Evolutionary conservation across 2,797 vertebrate species (phyloP).

Genomic region (Dendrocincla fuliginosa): DNA sequence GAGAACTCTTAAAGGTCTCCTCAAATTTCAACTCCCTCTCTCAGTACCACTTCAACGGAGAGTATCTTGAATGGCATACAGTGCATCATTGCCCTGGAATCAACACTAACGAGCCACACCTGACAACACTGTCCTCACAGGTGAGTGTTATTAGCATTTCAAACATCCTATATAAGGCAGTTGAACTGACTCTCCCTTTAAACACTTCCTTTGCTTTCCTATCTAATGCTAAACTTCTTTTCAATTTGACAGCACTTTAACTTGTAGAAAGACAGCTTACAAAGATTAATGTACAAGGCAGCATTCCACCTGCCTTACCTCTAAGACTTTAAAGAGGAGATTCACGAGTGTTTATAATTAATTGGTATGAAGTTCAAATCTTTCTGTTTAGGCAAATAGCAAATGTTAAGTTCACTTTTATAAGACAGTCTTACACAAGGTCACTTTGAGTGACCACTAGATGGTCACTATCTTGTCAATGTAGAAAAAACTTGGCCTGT

Average conservation of each 20-base stretch:
- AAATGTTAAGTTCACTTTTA: background rate
- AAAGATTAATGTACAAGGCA: background rate
- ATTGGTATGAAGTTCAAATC: background rate
- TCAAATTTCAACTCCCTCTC: background rate
- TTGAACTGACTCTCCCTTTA: background rate
- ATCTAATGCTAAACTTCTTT: background rate
- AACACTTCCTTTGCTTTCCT: background rate
- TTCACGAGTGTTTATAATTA: background rate
- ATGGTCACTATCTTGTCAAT: background rate
- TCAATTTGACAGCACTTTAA: background rate
- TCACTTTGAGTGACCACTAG: background rate
- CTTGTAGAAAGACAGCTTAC: background rate
- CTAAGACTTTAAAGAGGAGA: background rate
- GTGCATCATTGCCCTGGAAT: background rate
- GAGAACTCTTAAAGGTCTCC: background rate
- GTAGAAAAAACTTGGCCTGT: background rate
- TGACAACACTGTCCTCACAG: background rate
- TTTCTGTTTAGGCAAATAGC: background rate
- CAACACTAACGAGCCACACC: background rate
- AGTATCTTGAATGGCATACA: background rate
- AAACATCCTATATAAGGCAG: background rate
- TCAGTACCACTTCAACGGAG: fast-evolving
- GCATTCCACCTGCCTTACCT: background rate
- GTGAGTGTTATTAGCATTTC: background rate
- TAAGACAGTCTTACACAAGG: constrained; percentile 8